Percentiles rank a stretch among this genome's conserved stretches.
Evolutionary conservation across 1,140 invertebrate genomes (phyloP).

Genomic region (Bombus superbus): DNA sequence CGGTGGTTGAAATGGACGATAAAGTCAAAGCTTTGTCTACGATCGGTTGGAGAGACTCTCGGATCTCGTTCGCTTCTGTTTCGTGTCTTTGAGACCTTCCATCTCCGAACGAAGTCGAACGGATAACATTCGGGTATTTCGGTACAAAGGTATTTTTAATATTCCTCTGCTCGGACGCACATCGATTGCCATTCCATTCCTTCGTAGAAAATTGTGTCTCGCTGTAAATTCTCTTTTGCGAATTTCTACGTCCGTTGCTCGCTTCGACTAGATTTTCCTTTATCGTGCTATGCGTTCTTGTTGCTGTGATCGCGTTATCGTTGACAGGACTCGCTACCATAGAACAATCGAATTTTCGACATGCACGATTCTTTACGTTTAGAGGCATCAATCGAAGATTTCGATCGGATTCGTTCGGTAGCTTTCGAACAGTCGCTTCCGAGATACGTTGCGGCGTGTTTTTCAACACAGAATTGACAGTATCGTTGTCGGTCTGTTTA

Average conservation of each 20-base stretch:
- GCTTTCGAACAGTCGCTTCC: no score
- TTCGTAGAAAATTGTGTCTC: not conserved
- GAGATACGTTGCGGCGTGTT: no score
- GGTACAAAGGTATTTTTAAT: not conserved
- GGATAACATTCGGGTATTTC: not conserved
- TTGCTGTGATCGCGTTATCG: not conserved
- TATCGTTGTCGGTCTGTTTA: not conserved
- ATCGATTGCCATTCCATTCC: not conserved
- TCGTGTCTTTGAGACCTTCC: no score
- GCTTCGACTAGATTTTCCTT: not conserved
- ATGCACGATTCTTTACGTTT: not conserved
- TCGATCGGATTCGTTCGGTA: no score
- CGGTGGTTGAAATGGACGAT: not conserved
- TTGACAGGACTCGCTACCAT: not conserved
- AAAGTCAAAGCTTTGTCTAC: slow-evolving; percentile 9
- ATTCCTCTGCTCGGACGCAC: not conserved
- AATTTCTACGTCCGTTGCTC: not conserved
- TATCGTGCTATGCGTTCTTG: not conserved
- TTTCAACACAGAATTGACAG: not conserved
- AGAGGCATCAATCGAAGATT: not conserved
- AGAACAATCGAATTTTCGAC: not conserved
- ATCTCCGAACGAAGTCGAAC: not conserved
- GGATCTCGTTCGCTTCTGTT: not conserved
- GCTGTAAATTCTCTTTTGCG: not conserved
- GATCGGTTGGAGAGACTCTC: not conserved